Base-by-base conservation (phyloP, 2,113 vertebrate species). In the Cricetomys ansorgei region DNA sequence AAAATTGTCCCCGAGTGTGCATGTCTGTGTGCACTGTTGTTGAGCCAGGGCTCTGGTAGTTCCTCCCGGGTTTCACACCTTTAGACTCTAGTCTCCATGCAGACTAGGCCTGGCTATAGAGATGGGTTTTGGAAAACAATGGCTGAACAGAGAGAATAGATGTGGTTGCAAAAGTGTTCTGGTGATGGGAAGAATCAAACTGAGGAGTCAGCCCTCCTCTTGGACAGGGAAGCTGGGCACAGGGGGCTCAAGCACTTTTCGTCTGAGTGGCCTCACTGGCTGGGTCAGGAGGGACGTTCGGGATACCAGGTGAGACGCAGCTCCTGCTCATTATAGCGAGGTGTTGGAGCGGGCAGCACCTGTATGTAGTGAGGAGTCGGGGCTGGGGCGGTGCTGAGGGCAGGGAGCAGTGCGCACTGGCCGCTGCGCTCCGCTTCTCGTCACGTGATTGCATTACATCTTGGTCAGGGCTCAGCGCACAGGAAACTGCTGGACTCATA, bases 21-120 rank as follows among this genome's bases (percentile, higher is more conserved):
- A 43, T 23, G 9, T 15, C 45, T 64, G 37, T 21, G 23, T 12
- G 67, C 2, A 31, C 17, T 17, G 25, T n/a, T 0, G 0, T 4
- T 57, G 62, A 64, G 12, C 53, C 50, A 9, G 31, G 69, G 43
- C 23, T 25, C 70, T 53, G 7, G 0, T 31, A 59, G 29, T 16
- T 86, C 77, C 80, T 64, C 40, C 69, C 31, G 25, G n/a, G 0
- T 37, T 50, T 53, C 67, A 59, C 11, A 75, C 29, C 48, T 29
- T 37, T 4, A 11, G 75, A 62, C 81, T 23, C 10, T 27, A 57
- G 76, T 69, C 43, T 88, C 40, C 59, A 21, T 1, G 29, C 7
- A 62, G 64, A 69, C 48, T 7, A 7, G 37, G 7, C 86, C 23
- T 62, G 67, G 40, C 7, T 37, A 37, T 19, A 53, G 67, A 70